Evolutionary conservation across 2,888 invertebrate genomes (phyloP).

Genomic region (Drosophila picticornis): DNA sequence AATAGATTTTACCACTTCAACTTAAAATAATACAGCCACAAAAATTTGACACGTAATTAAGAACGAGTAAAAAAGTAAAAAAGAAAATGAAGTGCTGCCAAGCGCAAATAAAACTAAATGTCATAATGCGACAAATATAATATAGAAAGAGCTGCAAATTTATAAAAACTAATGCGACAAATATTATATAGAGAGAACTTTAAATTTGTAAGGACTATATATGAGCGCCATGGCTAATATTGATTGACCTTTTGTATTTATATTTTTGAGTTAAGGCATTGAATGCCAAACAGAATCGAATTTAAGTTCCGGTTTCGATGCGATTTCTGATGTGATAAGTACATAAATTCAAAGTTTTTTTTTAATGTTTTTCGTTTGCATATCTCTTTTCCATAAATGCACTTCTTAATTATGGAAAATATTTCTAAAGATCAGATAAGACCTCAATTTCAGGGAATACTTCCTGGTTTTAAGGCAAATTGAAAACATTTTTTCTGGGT

Average conservation of each 20-base stretch:
- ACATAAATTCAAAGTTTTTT: background rate
- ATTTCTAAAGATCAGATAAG: background rate
- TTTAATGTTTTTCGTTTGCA: background rate
- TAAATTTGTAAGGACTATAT: background rate
- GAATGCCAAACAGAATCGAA: background rate
- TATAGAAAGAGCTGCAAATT: background rate
- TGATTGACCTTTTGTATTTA: background rate
- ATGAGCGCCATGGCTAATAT: background rate
- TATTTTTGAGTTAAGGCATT: background rate
- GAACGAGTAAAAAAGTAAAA: background rate
- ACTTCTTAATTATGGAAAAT: background rate
- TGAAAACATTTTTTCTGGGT: background rate
- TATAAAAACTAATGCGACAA: background rate
- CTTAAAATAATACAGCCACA: slow-evolving; percentile 14
- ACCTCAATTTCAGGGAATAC: too few relatives aligned
- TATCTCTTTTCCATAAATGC: background rate
- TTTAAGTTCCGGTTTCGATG: background rate
- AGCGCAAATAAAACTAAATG: slow-evolving; percentile 21
- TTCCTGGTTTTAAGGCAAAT: background rate
- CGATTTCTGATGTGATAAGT: background rate
- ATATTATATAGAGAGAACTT: background rate
- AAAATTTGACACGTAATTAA: slow-evolving; percentile 47
- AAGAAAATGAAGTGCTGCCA: slow-evolving; percentile 12
- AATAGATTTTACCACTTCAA: background rate
- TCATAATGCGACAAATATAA: slow-evolving; percentile 3